phyloP scores from a whole-genome alignment of 2,113 vertebrate genomes.

The Andinoacara biseriatus region DNA sequence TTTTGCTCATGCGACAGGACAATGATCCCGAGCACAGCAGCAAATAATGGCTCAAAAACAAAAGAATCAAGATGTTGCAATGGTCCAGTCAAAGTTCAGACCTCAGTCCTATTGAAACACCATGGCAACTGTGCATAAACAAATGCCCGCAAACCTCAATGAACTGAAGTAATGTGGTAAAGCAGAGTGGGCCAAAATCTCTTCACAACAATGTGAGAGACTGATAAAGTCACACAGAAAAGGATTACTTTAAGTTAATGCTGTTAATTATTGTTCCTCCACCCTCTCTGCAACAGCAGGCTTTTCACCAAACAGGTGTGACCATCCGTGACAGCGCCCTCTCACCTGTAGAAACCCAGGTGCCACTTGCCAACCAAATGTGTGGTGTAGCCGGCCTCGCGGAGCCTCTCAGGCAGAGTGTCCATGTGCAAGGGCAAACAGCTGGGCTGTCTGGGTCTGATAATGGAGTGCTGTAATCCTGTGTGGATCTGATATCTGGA shows the following conservation, averaged over 20 bases:
- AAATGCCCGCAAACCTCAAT: not conserved
- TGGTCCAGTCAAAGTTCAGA: not conserved
- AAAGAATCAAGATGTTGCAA: not conserved
- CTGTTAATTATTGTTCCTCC: not conserved
- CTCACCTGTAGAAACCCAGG: conserved; percentile 90
- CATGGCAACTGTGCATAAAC: not conserved
- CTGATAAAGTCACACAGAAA: not conserved
- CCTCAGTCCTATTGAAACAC: not conserved
- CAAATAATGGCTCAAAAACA: not conserved
- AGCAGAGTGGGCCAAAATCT: not conserved
- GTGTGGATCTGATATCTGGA: conserved; percentile 95
- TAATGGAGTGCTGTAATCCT: conserved; percentile 95
- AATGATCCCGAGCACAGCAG: not conserved
- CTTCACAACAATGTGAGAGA: not conserved
- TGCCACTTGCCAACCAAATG: conserved; percentile 99
- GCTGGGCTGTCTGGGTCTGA: conserved; percentile 92
- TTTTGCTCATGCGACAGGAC: not conserved
- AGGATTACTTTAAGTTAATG: not conserved
- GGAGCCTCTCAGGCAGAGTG: conserved; percentile 91
- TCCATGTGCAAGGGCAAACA: conserved; percentile 89
- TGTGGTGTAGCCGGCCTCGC: conserved; percentile 88
- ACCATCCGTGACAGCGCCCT: not conserved
- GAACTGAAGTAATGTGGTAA: not conserved
- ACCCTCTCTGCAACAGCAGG: not conserved
- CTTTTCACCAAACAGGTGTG: not conserved